A percentile compares a stretch with the other conserved stretches of the same genome.
Conservation (phyloP, 2,113 vertebrate species). For the Hypomesus transpacificus region DNA sequence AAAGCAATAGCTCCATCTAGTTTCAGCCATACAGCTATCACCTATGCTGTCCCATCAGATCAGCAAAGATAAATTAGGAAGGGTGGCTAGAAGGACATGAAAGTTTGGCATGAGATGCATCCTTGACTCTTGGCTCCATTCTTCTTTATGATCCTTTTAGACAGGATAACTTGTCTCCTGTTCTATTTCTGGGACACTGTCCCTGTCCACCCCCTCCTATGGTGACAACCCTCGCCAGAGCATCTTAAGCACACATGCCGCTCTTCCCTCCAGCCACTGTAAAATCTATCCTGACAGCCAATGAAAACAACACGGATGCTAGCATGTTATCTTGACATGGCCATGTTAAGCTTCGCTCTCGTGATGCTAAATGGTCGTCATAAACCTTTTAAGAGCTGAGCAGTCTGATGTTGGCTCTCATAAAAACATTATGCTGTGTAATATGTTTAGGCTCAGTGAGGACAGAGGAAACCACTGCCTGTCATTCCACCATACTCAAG, state of each 20-base stretch:
- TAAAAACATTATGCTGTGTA: conserved; percentile 68
- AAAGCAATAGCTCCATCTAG: conserved; percentile 67
- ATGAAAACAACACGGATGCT: conserved; percentile 77
- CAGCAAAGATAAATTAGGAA: conserved; percentile 41
- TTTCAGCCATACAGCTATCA: conserved; percentile 44
- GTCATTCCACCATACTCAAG: conserved; percentile 36
- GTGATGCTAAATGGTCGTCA: conserved; percentile 74
- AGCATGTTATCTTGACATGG: conserved; percentile 79
- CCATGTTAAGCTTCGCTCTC: conserved; percentile 74
- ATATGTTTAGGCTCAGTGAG: conserved; percentile 63
- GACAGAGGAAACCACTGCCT: conserved; percentile 48
- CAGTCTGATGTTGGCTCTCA: conserved; percentile 71
- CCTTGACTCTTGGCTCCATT: conserved; percentile 52
- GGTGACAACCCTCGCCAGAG: conserved; percentile 64
- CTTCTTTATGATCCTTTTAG: conserved; percentile 61
- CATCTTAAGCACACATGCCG: conserved; percentile 66
- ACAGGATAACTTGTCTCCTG: conserved; percentile 53
- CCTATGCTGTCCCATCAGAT: conserved; percentile 21
- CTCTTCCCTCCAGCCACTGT: conserved; percentile 65
- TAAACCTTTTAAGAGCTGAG: conserved; percentile 74
- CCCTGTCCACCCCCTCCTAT: conserved; percentile 51
- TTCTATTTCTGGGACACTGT: conserved; percentile 68
- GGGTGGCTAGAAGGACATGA: conserved; percentile 39
- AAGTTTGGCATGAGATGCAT: conserved; percentile 56
- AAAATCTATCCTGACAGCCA: conserved; percentile 80